A percentile compares a stretch with the other conserved stretches of the same genome.
Evolutionary conservation across 1,140 invertebrate species (phyloP).

Genomic region (Cotesia vestalis): DNA sequence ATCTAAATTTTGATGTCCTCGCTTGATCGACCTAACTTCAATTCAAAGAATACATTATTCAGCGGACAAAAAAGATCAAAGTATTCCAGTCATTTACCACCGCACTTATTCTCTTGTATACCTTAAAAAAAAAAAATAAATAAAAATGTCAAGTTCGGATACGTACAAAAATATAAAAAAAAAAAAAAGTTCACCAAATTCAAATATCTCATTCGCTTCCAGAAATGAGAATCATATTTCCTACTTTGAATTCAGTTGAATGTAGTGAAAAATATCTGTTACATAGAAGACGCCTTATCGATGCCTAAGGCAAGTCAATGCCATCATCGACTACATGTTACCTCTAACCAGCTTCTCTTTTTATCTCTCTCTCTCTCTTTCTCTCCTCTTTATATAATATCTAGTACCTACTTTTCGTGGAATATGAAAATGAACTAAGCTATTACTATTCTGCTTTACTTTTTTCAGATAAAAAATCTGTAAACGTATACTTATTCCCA

Average conservation of each 20-base stretch:
- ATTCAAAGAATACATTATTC: conserved; percentile 29
- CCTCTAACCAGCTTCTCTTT: conserved; percentile 8
- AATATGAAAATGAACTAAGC: too few species aligned
- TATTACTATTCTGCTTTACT: too few species aligned
- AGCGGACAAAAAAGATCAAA: conserved; percentile 33
- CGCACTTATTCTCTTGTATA: neutral
- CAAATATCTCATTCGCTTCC: conserved; percentile 6
- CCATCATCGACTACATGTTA: conserved; percentile 21
- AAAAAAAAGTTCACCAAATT: neutral
- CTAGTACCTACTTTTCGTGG: too few species aligned
- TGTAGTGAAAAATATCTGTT: conserved; percentile 28
- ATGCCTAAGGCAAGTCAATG: conserved; percentile 8
- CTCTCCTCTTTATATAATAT: neutral
- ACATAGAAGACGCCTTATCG: conserved; percentile 14
- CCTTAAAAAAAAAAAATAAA: conserved; percentile 4
- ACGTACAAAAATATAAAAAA: too few species aligned
- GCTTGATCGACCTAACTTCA: conserved; percentile 19
- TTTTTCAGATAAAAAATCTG: too few species aligned
- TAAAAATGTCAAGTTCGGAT: neutral
- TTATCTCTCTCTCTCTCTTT: neutral
- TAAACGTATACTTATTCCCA: too few species aligned
- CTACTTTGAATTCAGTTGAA: conserved; percentile 13
- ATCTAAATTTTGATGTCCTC: conserved; percentile 31
- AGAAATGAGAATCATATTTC: conserved; percentile 20
- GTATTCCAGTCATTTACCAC: neutral